A percentile compares a stretch with the other conserved stretches of the same genome.
phyloP scores from a whole-genome alignment of 2,888 invertebrate species.

The Steinernema hermaphroditum region DNA sequence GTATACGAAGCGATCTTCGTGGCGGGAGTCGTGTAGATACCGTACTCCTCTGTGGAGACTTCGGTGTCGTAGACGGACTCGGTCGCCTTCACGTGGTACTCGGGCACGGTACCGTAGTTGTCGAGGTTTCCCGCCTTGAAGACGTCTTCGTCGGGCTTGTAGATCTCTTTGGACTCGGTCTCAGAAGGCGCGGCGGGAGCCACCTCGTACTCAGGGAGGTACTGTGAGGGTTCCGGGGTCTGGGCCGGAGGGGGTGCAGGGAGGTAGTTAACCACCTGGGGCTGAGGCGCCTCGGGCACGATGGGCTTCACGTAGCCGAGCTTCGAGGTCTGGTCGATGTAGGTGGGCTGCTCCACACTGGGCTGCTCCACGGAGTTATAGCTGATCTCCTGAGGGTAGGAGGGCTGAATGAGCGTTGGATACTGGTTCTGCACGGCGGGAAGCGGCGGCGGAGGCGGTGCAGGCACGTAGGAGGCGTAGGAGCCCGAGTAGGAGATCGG shows the following conservation, averaged over 20 bases:
- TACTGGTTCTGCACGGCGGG: constrained; percentile 13
- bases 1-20: background rate
- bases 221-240: constrained; percentile 11
- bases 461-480: constrained; percentile 22
- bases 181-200: background rate
- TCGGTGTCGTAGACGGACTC: constrained; percentile 26
- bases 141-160: constrained; percentile 22
- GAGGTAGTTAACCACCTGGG: constrained; percentile 8
- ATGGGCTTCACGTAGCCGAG: constrained; percentile 16
- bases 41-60: background rate
- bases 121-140: constrained; percentile 19
- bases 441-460: constrained; percentile 8
- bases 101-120: constrained; percentile 26
- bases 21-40: constrained; percentile 4
- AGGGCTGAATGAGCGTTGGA: constrained; percentile 16
- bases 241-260: constrained; percentile 2
- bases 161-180: constrained; percentile 19
- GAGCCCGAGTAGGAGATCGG: constrained; percentile 24
- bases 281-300: background rate
- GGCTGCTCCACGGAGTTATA: constrained; percentile 23
- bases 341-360: constrained; percentile 13
- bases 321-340: background rate
- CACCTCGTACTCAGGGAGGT: constrained; percentile 12
- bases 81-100: constrained; percentile 24
- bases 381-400: constrained; percentile 14